These are phyloP conservation scores for Drosophila saltans DNA, from an alignment of 1,140 invertebrate species.

Conservation along the genomic window DNA sequence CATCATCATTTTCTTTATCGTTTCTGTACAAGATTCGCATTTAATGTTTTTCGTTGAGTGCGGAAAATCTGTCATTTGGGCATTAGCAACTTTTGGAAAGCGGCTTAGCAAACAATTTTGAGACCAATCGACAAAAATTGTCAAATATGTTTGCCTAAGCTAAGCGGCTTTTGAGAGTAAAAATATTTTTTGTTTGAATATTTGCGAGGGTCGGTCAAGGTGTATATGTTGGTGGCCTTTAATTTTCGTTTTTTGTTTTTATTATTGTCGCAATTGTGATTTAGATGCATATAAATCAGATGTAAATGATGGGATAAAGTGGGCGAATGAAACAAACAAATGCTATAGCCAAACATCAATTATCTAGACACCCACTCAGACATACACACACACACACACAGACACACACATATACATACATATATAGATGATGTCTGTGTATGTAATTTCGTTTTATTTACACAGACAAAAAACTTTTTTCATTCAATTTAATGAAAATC, in stretches of 20 bases:
- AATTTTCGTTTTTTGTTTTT: neutral
- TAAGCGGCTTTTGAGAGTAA: conserved; percentile 7
- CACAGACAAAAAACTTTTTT: conserved; percentile 9
- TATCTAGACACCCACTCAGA: conserved; percentile 1
- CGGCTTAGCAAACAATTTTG: conserved; percentile 66
- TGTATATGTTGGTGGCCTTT: neutral
- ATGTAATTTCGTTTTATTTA: conserved; percentile 8
- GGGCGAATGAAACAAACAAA: neutral
- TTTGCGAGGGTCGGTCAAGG: conserved; percentile 4
- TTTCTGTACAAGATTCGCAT: neutral
- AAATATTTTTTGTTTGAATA: conserved; percentile 9
- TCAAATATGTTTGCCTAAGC: neutral
- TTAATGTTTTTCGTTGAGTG: conserved; percentile 28
- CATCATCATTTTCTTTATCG: too few species aligned
- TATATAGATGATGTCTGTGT: neutral
- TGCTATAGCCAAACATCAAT: conserved; percentile 9
- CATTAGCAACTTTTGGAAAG: conserved; percentile 61
- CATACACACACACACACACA: neutral
- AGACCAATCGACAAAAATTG: conserved; percentile 33
- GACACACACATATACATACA: neutral
- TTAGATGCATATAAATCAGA: conserved; percentile 9
- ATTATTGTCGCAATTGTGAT: conserved; percentile 1
- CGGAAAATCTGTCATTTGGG: conserved; percentile 52
- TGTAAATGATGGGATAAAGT: neutral
- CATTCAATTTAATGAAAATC: conserved; percentile 14